Conservation (phyloP, 2,113 vertebrate genomes). For the Bos indicus region DNA sequence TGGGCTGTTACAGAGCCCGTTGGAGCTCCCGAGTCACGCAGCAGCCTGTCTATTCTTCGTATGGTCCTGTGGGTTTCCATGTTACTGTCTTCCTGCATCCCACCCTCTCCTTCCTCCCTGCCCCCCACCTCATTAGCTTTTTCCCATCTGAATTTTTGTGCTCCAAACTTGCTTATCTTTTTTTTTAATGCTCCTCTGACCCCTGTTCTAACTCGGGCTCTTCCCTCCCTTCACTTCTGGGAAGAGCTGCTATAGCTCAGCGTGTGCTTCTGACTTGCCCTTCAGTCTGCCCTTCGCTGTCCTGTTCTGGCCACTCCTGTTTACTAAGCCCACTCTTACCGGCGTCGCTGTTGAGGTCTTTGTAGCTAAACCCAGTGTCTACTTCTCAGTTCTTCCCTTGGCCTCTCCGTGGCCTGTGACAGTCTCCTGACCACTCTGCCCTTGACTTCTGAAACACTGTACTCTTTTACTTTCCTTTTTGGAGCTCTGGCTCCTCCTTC, state of each 20-base stretch:
- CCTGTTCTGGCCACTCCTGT: background rate
- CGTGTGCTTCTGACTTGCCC: background rate
- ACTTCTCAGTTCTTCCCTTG: background rate
- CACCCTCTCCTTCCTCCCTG: background rate
- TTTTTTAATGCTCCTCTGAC: background rate
- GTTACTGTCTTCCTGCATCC: background rate
- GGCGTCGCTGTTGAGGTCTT: background rate
- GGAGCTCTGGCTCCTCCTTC: background rate
- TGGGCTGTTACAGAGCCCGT: accelerated
- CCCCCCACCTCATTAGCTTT: background rate
- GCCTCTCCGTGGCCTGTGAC: background rate
- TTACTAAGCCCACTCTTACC: background rate
- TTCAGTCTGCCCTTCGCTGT: background rate
- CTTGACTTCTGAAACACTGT: background rate
- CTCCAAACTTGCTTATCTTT: background rate
- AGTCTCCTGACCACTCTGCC: background rate
- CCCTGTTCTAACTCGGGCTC: background rate
- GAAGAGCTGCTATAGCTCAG: background rate
- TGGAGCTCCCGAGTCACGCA: background rate
- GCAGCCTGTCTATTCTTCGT: accelerated
- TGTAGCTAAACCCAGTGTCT: background rate
- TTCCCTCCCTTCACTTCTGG: background rate
- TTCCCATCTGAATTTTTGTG: background rate
- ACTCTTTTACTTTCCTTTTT: background rate
- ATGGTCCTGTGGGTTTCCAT: background rate